Base-by-base conservation (phyloP, 2,113 vertebrate genomes). In the Octodon degus region DNA sequence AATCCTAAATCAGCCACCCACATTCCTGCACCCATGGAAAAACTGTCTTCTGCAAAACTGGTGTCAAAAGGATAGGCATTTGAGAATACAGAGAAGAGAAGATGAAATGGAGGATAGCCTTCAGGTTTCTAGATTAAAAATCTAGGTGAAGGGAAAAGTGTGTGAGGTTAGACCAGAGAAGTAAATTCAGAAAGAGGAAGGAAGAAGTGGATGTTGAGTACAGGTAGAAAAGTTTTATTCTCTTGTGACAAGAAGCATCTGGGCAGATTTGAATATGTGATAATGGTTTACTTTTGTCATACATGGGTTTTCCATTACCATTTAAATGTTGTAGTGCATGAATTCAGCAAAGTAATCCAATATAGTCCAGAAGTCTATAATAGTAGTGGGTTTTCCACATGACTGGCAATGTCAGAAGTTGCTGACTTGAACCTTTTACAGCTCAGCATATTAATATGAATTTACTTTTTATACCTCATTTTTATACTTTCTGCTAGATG, bases 161-260 rank as follows among this genome's bases (percentile, higher is more conserved):
- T 60, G 76, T 74, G 68, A 93, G 20, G n/a, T 5, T n/a, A 47
- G 58, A 70, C n/a, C 8, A 5, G 58, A 93, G n/a, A 91, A 86
- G 55, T 86, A 96, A 32, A 32, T 77, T 97, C 90, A 58, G 43
- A 58, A 95, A 90, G 67, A 85, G 34, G 43, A 89, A 74, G 50
- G 47, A 91, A 13, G 27, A 96, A 76, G 17, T n/a, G 34, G 16
- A 34, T 8, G 62, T 32, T 58, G 47, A 77, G 53, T 47, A 79
- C 53, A 43, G 77, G 17, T 67, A 79, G 50, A 80, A 53, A 58
- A 5, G 55, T 19, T 58, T 58, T 58, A 58, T 58, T 58, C 55
- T 58, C 55, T 58, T 77, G 8, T 63, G 84, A 80, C 4, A 70
- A 37, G 79, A 93, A 93, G 83, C 37, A 81, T 62, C 63, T 37